Evolutionary conservation across 2,888 invertebrate species (phyloP).

Genomic region (Rapana venosa): DNA sequence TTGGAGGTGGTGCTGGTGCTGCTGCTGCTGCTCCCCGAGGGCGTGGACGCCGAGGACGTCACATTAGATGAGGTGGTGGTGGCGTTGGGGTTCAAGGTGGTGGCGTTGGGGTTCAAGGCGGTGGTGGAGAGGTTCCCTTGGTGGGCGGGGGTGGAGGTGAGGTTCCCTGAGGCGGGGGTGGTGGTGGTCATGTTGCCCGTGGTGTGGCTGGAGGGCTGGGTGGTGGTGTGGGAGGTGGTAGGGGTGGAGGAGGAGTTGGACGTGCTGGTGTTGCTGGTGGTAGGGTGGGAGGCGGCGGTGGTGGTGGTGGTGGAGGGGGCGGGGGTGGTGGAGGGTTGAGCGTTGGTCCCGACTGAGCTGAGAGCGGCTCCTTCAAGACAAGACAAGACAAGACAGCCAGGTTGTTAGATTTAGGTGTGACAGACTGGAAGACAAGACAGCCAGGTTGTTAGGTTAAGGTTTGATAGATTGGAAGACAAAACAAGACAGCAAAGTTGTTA

Average conservation of each 20-base stretch:
- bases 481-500: too few relatives aligned
- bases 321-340: neutral
- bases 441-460: too few relatives aligned
- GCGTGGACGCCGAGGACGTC: neutral
- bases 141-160: neutral
- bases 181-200: neutral
- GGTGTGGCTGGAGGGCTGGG: neutral
- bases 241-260: neutral
- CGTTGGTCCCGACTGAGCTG: neutral
- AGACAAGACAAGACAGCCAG: neutral
- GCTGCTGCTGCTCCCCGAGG: neutral
- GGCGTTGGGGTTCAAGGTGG: constrained; percentile 12
- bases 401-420: too few relatives aligned
- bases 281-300: neutral
- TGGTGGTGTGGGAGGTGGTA: neutral
- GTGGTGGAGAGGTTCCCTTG: neutral
- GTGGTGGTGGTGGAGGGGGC: neutral
- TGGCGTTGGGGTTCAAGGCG: neutral
- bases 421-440: too few relatives aligned
- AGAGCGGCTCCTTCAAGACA: neutral
- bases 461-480: too few relatives aligned
- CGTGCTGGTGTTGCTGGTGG: neutral
- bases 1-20: neutral
- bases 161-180: neutral
- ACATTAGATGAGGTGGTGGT: neutral